Evolutionary conservation across 2,113 vertebrate species (phyloP), one percentile per base, ranked within the genome.

Genomic region (Festucalex cinctus): DNA sequence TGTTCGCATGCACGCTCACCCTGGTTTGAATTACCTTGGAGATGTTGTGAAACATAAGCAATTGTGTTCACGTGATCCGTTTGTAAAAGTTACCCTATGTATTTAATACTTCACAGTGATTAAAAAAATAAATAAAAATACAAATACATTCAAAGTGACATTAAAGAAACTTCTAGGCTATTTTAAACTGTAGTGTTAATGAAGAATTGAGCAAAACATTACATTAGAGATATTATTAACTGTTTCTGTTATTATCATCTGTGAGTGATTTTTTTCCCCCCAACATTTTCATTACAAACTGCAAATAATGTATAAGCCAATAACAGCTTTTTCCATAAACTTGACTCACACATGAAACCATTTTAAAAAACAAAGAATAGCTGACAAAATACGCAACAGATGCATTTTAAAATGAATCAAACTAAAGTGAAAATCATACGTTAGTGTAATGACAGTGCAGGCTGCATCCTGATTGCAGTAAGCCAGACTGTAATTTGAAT

Each of bases 241-340:
- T 4, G 28, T 2, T 32, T 32, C 28, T 32, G 28, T 32, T 32
- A 32, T 32, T 32, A 32, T 4, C 28, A 32, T 32, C 28, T 32
- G 28, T 32, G 28, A 32, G 28, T 32, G 28, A 2, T 32, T 32
- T 32, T 32, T 32, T 32, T 41, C 12, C 12, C 39, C 9, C 9
- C 12, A 13, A 3, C 3, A 41, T 41, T 28, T 60, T 20, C 2
- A 49, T 24, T 16, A 67, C 14, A 44, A 36, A 75, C 78, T 44
- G 69, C 44, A 64, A 63, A 79, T 76, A 32, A 32, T 32, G 28
- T 32, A 73, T 61, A 78, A 76, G 72, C 67, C 49, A 32, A 56
- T 43, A 70, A 65, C 59, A 63, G 61, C 60, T 75, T 63, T 68
- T 73, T 70, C 66, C 66, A 53, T 70, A 72, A 80, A 82, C 73